Base-by-base conservation (phyloP, 2,113 vertebrate species). In the Scomber scombrus region DNA sequence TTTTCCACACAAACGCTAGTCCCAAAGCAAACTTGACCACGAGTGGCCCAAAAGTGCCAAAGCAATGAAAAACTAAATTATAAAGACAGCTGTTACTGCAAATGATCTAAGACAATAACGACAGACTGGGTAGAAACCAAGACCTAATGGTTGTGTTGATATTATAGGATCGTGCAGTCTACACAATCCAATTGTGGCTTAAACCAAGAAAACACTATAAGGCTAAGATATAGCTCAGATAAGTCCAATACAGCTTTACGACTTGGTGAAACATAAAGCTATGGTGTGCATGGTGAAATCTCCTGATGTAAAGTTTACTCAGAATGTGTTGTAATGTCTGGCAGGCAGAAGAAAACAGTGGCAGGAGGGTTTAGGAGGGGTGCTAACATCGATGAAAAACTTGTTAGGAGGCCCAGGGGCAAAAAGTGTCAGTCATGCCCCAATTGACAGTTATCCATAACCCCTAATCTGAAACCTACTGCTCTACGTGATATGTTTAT, bases 21-120 rank as follows among this genome's bases (percentile, higher is more conserved):
- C 87, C 85, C 85, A 85, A 81, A 80, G 82, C 78, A 83, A 88
- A 91, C 81, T 73, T 90, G 86, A 91, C 80, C 85, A 84, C 60
- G 45, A 87, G 63, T 75, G 66, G 62, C 58, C 54, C 13, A 66
- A 70, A 84, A 77, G 78, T 85, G 88, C 91, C 86, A 92, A 84
- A 89, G 83, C 78, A 86, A 87, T 84, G 69, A 91, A 86, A 87
- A 81, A 65, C 43, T 58, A 67, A 83, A 91, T 92, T 91, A 82
- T 85, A 87, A 88, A 91, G 86, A 91, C 91, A 92, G 91, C 86
- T 93, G 92, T 89, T 89, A 58, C 84, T 89, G 75, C 71, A 87
- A 91, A 90, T 90, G 85, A 90, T 90, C 81, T 89, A 72, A 88
- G 84, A 84, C 63, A 78, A 85, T 61, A 84, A 88, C 64, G 78